Base-by-base conservation (phyloP, 1,140 invertebrate species). In the Bombus picipes region DNA sequence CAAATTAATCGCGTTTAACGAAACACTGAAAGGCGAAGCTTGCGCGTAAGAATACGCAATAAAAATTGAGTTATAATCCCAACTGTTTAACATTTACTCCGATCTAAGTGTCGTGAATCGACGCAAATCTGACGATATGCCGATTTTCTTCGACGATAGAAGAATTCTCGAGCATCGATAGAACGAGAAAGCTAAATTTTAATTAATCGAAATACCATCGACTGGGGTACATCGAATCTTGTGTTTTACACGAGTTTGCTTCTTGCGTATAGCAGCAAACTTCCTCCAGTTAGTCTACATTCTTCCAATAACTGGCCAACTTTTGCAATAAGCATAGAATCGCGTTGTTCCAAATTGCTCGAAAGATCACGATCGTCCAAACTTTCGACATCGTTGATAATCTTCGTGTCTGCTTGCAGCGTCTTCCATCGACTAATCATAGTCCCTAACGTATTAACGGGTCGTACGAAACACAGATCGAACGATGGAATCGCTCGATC, bases 301-400 rank as follows among this genome's bases (percentile, higher is more conserved):
- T 83, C 47, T 70, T 78, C 47, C 22, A 70, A 83, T 76, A 83
- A 83, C 47, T 39, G 9, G 4, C 62, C 18, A 83, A 77, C 73
- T 83, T 78, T 70, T 39, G 47, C 65, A 78, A 83, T 78, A 22
- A 53, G 47, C 47, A 70, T 70, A 68, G 15, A 34, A 43, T 62
- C 66, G 15, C 34, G 39, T 25, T 43, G 37, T 32, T 47, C 15
- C 66, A 65, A 43, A n/a, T 57, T 6, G 10, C n/a, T 3, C 39
- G 5, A 12, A 32, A 77, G 66, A 79, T 83, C 62, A 43, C 57
- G 73, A 53, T 76, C 57, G 59, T 0, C 32, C 15, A 41, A 83
- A 32, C 8, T 84, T 84, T 62, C 82, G 1, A n/a, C 34, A 5
- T 41, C 66, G 53, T 59, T 62, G 18, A 71, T 71, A 62, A 79